A percentile compares a stretch with the other conserved stretches of the same genome.
Evolutionary conservation across 2,888 invertebrate genomes (phyloP).

Genomic region (Carabus problematicus): DNA sequence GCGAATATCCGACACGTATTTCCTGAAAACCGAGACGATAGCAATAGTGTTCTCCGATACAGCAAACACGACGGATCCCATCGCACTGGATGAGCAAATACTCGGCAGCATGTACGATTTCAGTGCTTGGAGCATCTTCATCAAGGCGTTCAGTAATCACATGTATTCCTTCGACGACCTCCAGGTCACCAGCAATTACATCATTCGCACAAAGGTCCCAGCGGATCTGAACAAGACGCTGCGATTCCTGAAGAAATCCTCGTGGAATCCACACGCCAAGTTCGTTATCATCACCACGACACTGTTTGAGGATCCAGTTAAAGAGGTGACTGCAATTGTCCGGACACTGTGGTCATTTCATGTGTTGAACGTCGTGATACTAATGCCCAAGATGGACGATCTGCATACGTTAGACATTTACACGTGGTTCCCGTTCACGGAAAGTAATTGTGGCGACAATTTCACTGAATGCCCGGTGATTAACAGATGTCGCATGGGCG

Average conservation of each 20-base stretch:
- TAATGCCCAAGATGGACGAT: constrained; percentile 17
- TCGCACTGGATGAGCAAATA: constrained; percentile 10
- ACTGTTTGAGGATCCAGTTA: background rate
- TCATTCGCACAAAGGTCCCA: background rate
- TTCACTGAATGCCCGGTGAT: constrained; percentile 5
- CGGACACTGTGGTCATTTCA: constrained; percentile 22
- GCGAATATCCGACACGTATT: constrained; percentile 17
- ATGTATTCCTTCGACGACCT: constrained; percentile 14
- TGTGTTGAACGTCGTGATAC: constrained; percentile 22
- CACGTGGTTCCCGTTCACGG: constrained; percentile 28
- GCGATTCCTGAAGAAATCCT: constrained; percentile 14
- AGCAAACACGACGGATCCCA: background rate
- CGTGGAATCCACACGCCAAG: constrained; percentile 30
- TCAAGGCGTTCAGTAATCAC: background rate
- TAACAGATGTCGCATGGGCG: constrained; percentile 15
- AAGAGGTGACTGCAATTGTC: background rate
- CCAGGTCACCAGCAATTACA: constrained; percentile 24
- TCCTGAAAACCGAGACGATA: constrained; percentile 15
- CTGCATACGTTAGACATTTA: constrained; percentile 18
- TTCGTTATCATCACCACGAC: constrained; percentile 21
- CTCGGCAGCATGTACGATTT: constrained; percentile 7
- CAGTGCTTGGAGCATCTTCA: constrained; percentile 22
- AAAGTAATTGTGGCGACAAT: constrained; percentile 24
- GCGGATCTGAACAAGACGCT: constrained; percentile 1
- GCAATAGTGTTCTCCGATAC: background rate